These are phyloP conservation scores for Bagarius yarrelli DNA, from an alignment of 2,113 vertebrate genomes.

Conservation along the genomic window DNA sequence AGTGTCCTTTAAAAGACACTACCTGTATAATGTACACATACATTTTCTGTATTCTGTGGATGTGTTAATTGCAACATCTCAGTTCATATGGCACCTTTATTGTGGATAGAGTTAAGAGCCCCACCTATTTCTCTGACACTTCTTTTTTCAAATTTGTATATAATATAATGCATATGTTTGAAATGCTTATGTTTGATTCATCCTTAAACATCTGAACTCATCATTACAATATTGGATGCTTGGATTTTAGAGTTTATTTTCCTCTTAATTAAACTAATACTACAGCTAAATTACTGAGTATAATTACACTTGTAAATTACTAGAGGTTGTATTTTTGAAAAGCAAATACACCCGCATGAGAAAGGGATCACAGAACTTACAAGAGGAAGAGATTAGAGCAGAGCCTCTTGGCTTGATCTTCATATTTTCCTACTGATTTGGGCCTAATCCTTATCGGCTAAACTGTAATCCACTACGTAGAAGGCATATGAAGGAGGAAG, in stretches of 20 bases:
- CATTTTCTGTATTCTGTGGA: too few relatives aligned
- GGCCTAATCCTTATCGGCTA: conserved; percentile 40
- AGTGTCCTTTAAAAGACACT: too few relatives aligned
- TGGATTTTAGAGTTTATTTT: background rate
- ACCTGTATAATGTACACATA: too few relatives aligned
- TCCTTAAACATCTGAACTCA: background rate
- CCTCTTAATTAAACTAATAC: background rate
- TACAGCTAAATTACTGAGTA: background rate
- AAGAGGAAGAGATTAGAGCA: conserved; percentile 35
- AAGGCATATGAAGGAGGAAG: conserved; percentile 36
- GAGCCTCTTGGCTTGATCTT: conserved; percentile 34
- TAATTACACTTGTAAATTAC: background rate
- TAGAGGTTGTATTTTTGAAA: background rate
- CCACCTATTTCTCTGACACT: background rate
- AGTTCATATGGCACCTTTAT: too few relatives aligned
- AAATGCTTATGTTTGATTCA: background rate
- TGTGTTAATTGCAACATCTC: too few relatives aligned
- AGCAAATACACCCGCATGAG: background rate
- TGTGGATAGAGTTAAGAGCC: too few relatives aligned
- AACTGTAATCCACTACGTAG: conserved; percentile 41
- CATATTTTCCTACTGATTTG: conserved; percentile 37
- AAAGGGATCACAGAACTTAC: background rate
- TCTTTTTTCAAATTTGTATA: background rate
- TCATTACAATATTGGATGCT: background rate
- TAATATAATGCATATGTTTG: background rate